phyloP scores from a whole-genome alignment of 2,113 vertebrate genomes.

The Tapirus terrestris region DNA sequence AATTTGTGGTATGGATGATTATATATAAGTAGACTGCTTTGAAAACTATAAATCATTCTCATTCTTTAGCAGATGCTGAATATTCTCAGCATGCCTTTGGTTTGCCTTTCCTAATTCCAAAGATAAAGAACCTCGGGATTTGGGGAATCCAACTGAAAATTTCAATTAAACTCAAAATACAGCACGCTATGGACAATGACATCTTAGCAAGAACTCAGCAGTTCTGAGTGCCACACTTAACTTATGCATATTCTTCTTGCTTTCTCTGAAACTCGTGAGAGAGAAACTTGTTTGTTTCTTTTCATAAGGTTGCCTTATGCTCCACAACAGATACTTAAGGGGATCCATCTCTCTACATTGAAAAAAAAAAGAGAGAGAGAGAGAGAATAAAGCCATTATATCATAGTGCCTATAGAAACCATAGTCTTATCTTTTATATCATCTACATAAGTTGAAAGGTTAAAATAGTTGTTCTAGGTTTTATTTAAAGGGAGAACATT shows the following conservation, averaged over 20 bases:
- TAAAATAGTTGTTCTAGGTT: conserved; percentile 7
- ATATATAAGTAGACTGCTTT: neutral
- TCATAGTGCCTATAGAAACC: neutral
- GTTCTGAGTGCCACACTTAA: neutral
- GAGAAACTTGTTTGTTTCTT: neutral
- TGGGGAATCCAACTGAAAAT: neutral
- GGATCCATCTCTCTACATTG: neutral
- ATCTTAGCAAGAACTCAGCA: neutral
- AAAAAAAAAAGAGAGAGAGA: neutral
- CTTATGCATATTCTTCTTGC: neutral
- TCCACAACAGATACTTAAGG: neutral
- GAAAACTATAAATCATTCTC: neutral
- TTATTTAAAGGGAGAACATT: neutral
- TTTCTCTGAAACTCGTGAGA: neutral
- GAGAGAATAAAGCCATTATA: neutral
- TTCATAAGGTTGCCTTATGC: neutral
- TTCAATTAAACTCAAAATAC: neutral
- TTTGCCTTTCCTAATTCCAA: neutral
- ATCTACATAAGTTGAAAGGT: neutral
- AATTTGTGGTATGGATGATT: neutral
- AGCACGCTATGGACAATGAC: neutral
- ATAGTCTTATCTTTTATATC: neutral
- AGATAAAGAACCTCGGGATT: neutral
- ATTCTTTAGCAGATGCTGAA: neutral
- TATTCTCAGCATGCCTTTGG: neutral